Evolutionary conservation across 2,113 vertebrate genomes (phyloP), one percentile per base, ranked within the genome.

Genomic region (Syngnathus scovelli): DNA sequence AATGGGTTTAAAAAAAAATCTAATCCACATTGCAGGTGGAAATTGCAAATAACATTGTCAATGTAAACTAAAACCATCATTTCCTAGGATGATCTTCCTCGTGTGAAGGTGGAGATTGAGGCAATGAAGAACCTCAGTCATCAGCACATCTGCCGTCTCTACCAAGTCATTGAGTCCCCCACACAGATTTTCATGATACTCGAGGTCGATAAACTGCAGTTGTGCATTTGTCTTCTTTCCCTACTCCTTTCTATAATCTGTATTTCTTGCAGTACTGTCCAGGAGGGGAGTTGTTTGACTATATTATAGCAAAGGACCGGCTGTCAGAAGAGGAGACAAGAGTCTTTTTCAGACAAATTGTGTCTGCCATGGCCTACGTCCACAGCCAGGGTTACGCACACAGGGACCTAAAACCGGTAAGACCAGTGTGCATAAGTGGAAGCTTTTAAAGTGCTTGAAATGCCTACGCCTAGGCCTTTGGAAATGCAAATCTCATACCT

Each of bases 201-300:
- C 13, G 97, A 98, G 94, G 95, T 52, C 9, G 16, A 33, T 63
- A 27, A 36, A 2, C 44, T 9, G 23, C 43, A 8, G 38, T 33
- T 48, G 1, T 39, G 10, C 0, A 21, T 36, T 60, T 36, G 21
- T 7, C 11, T 43, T 58, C 21, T 49, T 41, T 56, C 0, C 33
- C 23, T 19, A 4, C 2, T 54, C 67, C n/a, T 12, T 12, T 2
- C 44, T 4, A 6, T 13, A 16, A 46, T 18, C 0, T 36, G 13
- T 71, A 6, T 11, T 11, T 58, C 18, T 41, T 36, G 73, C 78
- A 99, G 96, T 95, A 99, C 75, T 99, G 97, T 71, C 93, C 94
- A 4, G 97, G 97, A 62, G 96, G 97, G 71, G 96, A 99, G 84
- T 85, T 99, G 59, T 98, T 98, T 71, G 97, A 99, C 77, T 96